Evolutionary conservation across 2,888 invertebrate genomes (phyloP).

Genomic region (Atherix ibis): DNA sequence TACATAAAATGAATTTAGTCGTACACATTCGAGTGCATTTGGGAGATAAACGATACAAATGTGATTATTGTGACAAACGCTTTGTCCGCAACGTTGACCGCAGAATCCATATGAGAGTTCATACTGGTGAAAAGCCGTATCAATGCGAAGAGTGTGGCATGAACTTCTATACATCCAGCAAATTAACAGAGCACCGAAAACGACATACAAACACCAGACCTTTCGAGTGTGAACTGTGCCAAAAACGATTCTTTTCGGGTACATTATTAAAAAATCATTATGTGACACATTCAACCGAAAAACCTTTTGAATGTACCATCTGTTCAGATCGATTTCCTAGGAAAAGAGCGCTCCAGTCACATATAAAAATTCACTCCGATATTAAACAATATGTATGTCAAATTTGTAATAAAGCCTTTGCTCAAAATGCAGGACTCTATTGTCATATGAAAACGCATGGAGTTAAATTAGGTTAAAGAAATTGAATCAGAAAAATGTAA

Average conservation of each 20-base stretch:
- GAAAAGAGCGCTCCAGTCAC: constrained; percentile 12
- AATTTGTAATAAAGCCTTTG: constrained; percentile 14
- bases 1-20: constrained; percentile 11
- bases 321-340: constrained; percentile 12
- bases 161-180: constrained; percentile 9
- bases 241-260: constrained; percentile 7
- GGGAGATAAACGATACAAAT: constrained; percentile 9
- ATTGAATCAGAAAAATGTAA: no score
- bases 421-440: constrained; percentile 14
- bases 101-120: constrained; percentile 10
- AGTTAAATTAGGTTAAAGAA: no score
- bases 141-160: constrained; percentile 13
- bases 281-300: constrained; percentile 2
- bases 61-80: constrained; percentile 11
- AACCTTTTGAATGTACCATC: constrained; percentile 2
- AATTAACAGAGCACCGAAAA: constrained; percentile 11
- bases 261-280: constrained; percentile 3
- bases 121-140: constrained; percentile 14
- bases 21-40: constrained; percentile 13
- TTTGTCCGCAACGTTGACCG: constrained; percentile 12
- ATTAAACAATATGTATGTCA: constrained; percentile 13
- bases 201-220: constrained; percentile 12
- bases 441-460: constrained; percentile 6
- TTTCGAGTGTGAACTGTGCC: constrained; percentile 12
- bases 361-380: constrained; percentile 13